Evolutionary conservation across 2,888 invertebrate species (phyloP), one percentile per base, ranked within the genome.

Genomic region (Dynastes maya): DNA sequence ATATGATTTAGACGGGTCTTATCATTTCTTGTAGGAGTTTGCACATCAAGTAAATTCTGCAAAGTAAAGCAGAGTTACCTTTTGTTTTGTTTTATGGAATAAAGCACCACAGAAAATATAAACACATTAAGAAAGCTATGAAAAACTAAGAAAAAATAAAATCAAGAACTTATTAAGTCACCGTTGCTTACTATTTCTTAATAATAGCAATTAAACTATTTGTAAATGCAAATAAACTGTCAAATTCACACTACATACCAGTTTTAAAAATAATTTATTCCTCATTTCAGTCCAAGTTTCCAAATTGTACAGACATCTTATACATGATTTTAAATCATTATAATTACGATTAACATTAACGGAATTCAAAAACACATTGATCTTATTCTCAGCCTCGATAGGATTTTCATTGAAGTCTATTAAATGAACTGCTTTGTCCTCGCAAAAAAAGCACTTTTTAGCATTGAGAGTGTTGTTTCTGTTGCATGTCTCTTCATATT

Each of bases 391-490:
- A 37, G 76, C 71, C n/a, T 80, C 53, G 27, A 76, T 80, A 11
- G 80, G 80, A 68, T 80, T 78, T 9, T 77, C 72, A 49, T 79
- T 63, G 2, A 80, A 77, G 37, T 75, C 61, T 9, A 80, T 53
- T 27, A 80, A 53, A 51, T 75, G 70, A n/a, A 4, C 13, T 3
- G 11, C 16, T 45, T 78, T 79, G 1, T 53, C 67, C 16, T 78
- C 79, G 63, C 82, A 82, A 16, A 82, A 45, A n/a, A 78, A 80
- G 61, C 82, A 82, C 11, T 53, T 70, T 22, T 13, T 78, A 1
- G 49, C n/a, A 11, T 65, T 13, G 27, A 67, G 67, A 58, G 6
- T 32, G 49, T 32, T 40, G n/a, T 78, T 65, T 22, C 80, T 78
- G 63, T 78, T 79, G 16, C 45, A 58, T 71, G 65, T 77, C 32